Conservation (phyloP, 2,797 vertebrate genomes). For the Sphenodon punctatus region DNA sequence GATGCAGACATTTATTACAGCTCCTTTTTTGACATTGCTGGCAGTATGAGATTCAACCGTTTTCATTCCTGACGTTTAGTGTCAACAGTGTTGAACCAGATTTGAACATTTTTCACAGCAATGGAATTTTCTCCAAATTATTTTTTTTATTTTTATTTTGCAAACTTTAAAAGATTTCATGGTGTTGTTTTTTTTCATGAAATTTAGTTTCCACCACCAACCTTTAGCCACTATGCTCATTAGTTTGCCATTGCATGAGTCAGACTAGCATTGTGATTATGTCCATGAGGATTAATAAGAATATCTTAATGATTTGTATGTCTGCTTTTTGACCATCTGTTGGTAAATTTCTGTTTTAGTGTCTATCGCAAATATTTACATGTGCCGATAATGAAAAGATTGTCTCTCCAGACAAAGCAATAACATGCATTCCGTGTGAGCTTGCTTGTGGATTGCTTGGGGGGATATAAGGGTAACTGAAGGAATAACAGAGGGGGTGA, state of each 20-base stretch:
- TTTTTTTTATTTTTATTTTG: too few species aligned
- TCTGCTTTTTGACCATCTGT: background rate
- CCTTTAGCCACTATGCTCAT: too few species aligned
- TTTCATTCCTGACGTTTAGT: too few species aligned
- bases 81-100: too few species aligned
- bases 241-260: background rate
- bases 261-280: background rate
- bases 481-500: background rate
- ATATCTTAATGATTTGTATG: fast-evolving
- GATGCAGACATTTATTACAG: too few species aligned
- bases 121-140: too few species aligned
- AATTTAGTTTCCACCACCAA: too few species aligned
- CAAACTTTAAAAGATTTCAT: too few species aligned
- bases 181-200: too few species aligned
- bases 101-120: too few species aligned
- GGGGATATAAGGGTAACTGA: background rate
- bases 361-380: background rate
- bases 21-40: too few species aligned
- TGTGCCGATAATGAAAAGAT: background rate
- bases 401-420: background rate
- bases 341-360: background rate
- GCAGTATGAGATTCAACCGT: too few species aligned
- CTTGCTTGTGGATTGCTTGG: background rate
- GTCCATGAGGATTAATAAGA: background rate
- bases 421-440: background rate